phyloP scores from a whole-genome alignment of 2,888 invertebrate genomes.

The Andrena haemorrhoa region DNA sequence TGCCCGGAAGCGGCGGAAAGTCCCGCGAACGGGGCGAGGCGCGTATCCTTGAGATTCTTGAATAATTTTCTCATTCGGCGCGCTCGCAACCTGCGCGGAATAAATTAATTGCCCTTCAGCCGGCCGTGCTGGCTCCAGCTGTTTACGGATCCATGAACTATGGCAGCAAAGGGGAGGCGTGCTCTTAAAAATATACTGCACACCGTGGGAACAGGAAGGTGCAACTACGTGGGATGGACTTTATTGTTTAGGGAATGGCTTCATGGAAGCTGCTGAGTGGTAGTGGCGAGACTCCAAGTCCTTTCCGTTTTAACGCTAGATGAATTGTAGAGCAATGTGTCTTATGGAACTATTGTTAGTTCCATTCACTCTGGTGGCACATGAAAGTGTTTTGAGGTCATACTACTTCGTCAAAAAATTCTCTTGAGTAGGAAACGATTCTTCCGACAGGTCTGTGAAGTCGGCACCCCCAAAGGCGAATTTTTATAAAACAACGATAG shows the following conservation, averaged over 20 bases:
- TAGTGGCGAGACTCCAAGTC: no score
- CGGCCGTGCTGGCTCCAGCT: neutral
- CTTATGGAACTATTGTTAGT: no score
- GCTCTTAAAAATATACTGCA: neutral
- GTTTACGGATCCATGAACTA: conserved; percentile 3
- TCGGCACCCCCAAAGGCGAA: no score
- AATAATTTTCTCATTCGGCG: conserved; percentile 62
- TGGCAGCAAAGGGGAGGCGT: neutral
- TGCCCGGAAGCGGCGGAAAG: conserved; percentile 43
- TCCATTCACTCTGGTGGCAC: no score
- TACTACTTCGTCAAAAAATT: no score
- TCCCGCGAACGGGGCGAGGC: conserved; percentile 48
- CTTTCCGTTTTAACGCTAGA: no score
- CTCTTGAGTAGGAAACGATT: no score
- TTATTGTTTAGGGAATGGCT: conserved; percentile 1
- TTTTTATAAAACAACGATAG: no score
- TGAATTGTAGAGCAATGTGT: no score
- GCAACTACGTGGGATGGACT: neutral
- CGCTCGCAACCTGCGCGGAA: conserved; percentile 46
- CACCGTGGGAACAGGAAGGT: neutral
- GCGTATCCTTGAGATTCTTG: conserved; percentile 49
- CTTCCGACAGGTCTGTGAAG: no score
- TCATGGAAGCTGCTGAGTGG: no score
- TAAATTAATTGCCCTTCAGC: conserved; percentile 59
- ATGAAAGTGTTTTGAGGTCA: no score